Evolutionary conservation across 2,888 invertebrate genomes (phyloP), one percentile per base, ranked within the genome.

Genomic region (Dastarcus helophoroides): DNA sequence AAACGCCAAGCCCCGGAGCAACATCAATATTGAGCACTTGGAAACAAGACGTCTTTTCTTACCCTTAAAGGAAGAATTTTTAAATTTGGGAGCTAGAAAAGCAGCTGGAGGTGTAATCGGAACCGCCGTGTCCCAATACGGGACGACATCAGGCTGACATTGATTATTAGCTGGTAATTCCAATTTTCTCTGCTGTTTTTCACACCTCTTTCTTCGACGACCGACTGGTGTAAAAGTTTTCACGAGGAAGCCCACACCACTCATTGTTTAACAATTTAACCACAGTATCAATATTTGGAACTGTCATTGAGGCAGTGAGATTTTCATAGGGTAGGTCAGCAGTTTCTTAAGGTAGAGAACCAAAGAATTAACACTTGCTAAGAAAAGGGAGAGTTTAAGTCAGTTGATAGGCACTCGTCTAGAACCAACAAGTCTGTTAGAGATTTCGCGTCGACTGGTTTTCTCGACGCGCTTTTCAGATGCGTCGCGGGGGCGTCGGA

Each of bases 81-180:
- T 46, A 48, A 73, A 73, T 22, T 72, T 73, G 13, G 71, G 69
- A 3, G 73, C 70, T 29, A 73, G 60, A 49, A 77, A 77, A 33
- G 74, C 75, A 5, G 76, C 75, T 9, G 77, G 78, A 14, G 76
- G 76, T 15, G 76, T 76, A 41, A 76, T 76, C 14, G 76, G 76
- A 14, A 46, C 71, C 67, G 38, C 72, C 4, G 62, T 56, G 43
- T 71, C 71, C 69, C 70, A 72, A 40, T 59, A 61, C 17, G 70
- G 68, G 31, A 71, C 68, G 29, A 68, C 67, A 46, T 71, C 69
- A 27, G 69, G 67, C 37, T 64, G 65, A 40, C 56, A 51, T 37
- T 57, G 50, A 40, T 42, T 41, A 34, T 41, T 24, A 26, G 42
- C 43, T 5, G 55, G 51, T 37, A 58, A 42, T 35, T 58, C 54